Evolutionary conservation across 2,888 invertebrate genomes (phyloP).

Genomic region (Hololepta plana): DNA sequence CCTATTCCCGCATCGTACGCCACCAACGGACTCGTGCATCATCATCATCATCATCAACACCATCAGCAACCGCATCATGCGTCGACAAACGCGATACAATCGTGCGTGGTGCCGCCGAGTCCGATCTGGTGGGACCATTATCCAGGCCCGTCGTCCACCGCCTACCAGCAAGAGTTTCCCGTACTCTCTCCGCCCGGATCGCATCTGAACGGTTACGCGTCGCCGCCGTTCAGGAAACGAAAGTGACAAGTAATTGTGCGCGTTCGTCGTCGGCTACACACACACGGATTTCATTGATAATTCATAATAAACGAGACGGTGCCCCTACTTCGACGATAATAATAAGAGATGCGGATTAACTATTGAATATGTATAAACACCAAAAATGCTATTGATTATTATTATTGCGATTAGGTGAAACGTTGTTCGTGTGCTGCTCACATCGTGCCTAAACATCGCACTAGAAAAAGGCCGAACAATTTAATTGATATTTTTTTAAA

Average conservation of each 20-base stretch:
- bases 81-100: slow-evolving; percentile 7
- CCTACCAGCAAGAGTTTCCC: slow-evolving; percentile 20
- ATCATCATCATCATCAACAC: slow-evolving; percentile 9
- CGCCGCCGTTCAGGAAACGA: slow-evolving; percentile 22
- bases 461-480: no score
- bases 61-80: slow-evolving; percentile 6
- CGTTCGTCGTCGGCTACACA: not conserved
- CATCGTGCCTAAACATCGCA: slow-evolving; percentile 17
- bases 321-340: no score
- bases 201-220: slow-evolving; percentile 16
- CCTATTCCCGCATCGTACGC: slow-evolving; percentile 16
- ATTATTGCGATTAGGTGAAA: no score
- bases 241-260: slow-evolving; percentile 18
- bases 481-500: no score
- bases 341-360: no score
- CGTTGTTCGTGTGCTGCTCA: no score
- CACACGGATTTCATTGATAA: not conserved
- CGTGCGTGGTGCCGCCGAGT: slow-evolving; percentile 5
- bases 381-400: no score
- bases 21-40: slow-evolving; percentile 13
- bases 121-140: slow-evolving; percentile 23
- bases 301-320: no score
- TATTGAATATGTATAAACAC: no score
- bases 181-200: slow-evolving; percentile 12
- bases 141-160: slow-evolving; percentile 17